phyloP scores from a whole-genome alignment of 2,113 vertebrate species.

The Oreochromis aureus region DNA sequence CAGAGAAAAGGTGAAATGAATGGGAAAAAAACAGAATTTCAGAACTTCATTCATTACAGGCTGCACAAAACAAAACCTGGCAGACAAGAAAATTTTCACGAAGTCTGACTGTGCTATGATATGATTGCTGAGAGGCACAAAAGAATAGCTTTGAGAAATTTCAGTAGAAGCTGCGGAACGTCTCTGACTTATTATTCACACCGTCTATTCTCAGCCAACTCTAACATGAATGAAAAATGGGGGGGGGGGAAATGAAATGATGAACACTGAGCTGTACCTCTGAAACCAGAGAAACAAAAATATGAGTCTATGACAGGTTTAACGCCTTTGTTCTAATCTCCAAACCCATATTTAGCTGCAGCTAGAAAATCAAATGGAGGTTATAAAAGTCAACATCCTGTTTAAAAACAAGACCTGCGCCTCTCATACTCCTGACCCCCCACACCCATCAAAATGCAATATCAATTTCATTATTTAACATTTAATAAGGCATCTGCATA shows the following conservation, averaged over 20 bases:
- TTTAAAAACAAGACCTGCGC: neutral
- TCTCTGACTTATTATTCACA: neutral
- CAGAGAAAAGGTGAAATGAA: neutral
- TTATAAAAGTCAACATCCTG: neutral
- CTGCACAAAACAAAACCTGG: neutral
- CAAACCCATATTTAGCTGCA: neutral
- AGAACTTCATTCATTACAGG: neutral
- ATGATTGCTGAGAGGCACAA: neutral
- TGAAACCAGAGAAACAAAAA: neutral
- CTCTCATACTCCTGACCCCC: neutral
- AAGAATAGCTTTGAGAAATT: neutral
- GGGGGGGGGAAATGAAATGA: neutral
- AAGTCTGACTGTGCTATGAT: neutral
- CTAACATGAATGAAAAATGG: neutral
- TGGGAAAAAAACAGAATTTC: neutral
- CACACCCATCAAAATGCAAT: neutral
- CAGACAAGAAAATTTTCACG: neutral
- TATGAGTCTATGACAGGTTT: neutral
- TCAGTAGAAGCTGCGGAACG: neutral
- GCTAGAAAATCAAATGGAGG: neutral
- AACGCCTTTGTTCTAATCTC: neutral
- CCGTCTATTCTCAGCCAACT: neutral
- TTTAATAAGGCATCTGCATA: neutral
- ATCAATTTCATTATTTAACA: neutral
- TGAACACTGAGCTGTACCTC: neutral